Base-by-base conservation (phyloP, 2,113 vertebrate genomes). In the Hiodon alosoides region DNA sequence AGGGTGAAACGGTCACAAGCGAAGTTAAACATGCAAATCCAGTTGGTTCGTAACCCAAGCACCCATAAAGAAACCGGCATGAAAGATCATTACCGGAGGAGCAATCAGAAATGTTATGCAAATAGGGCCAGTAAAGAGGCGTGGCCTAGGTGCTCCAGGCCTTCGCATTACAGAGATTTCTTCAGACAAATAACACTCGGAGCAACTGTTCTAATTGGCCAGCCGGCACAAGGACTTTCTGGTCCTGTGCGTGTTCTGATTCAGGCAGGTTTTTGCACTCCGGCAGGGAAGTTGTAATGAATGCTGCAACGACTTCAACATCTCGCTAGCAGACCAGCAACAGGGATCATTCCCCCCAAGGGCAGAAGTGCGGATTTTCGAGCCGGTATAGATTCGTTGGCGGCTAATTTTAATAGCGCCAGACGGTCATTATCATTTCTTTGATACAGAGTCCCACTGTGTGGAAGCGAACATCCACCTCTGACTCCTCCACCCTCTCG, bases 351-450 rank as follows among this genome's bases (percentile, higher is more conserved):
- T 7, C 61, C 61, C 14, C 14, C 4, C 61, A 64, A 13, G n/a
- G 8, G 55, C 58, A 59, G 58, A 3, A 8, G 9, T 9, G 61
- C 16, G 17, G 31, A 64, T 6, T 64, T 64, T 64, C n/a, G 16
- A 6, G n/a, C 51, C 51, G 68, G 14, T 17, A n/a, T 13, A 69
- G 46, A 11, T 31, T 16, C n/a, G 9, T 71, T n/a, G 10, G 8
- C 47, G 8, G 47, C 31, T 71, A 3, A 58, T 71, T 74, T 73
- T 79, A 83, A 82, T 78, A 71, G 78, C 71, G 79, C 72, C 78
- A 81, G 79, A 81, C 80, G 74, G 82, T 83, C 82, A 83, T 86
- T 86, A 84, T 73, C 83, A 82, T 86, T 76, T 83, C 81, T 85
- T 85, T 84, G 85, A 83, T 80, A 81, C 72, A 53, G 65, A 77